Evolutionary conservation across 2,113 vertebrate genomes (phyloP).

Genomic region (Microtus ochrogaster): DNA sequence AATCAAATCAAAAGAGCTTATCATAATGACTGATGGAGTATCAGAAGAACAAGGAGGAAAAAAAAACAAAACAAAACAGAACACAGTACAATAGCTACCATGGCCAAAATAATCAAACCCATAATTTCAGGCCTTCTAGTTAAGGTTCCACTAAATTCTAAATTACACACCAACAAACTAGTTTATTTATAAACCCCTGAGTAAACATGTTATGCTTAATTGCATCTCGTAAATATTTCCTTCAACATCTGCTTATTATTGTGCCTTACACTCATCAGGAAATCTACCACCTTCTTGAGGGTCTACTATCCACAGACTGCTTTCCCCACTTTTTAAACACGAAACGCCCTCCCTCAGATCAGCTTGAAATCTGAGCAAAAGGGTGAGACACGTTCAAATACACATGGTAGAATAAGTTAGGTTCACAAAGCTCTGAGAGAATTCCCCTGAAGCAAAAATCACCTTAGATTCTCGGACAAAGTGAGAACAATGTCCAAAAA

Average conservation of each 20-base stretch:
- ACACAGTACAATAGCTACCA: not conserved
- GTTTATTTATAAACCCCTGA: constrained; percentile 28
- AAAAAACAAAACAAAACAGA: not conserved
- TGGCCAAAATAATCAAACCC: constrained; percentile 42
- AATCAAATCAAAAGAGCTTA: constrained; percentile 47
- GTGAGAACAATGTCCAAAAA: not conserved
- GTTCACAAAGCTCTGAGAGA: not conserved
- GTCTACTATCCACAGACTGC: not conserved
- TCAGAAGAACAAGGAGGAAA: not conserved
- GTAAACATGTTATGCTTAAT: constrained; percentile 33
- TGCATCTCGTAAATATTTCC: constrained; percentile 22
- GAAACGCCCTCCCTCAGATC: not conserved
- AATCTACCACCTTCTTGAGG: not conserved
- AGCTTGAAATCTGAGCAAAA: not conserved
- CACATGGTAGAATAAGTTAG: not conserved
- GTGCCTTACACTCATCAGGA: not conserved
- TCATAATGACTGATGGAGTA: not conserved
- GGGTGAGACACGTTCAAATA: not conserved
- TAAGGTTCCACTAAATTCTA: constrained; percentile 34
- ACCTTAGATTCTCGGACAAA: not conserved
- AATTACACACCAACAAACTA: constrained; percentile 28
- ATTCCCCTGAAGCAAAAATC: not conserved
- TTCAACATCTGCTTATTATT: constrained; percentile 15
- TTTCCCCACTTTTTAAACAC: not conserved
- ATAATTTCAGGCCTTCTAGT: constrained; percentile 25